Evolutionary conservation across 2,888 invertebrate species (phyloP).

Genomic region (Scrobipalpa atriplicella): DNA sequence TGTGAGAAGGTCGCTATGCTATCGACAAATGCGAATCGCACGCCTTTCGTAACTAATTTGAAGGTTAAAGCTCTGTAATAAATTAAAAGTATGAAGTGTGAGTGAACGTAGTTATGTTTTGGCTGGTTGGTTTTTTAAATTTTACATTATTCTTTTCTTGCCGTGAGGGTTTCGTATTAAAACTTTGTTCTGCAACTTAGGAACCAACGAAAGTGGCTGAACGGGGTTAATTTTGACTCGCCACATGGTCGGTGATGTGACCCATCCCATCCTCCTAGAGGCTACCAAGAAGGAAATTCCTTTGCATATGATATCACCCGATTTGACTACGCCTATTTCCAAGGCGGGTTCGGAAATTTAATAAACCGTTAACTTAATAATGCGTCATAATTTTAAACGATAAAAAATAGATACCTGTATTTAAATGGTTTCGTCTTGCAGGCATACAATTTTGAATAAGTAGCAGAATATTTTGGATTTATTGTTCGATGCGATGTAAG

Average conservation of each 20-base stretch:
- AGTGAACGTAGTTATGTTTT: neutral
- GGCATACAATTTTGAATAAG: too few species aligned
- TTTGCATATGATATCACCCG: neutral
- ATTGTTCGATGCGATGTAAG: too few species aligned
- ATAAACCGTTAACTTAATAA: conserved; percentile 9
- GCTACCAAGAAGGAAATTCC: neutral
- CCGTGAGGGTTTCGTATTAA: neutral
- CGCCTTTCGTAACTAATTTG: conserved; percentile 30
- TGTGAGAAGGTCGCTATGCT: conserved; percentile 69
- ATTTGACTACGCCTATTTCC: conserved; percentile 4
- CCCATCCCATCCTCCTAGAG: neutral
- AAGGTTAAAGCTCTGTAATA: neutral
- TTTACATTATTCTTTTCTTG: too few species aligned
- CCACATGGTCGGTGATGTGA: too few species aligned
- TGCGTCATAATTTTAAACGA: neutral
- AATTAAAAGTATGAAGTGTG: too few species aligned
- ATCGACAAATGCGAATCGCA: conserved; percentile 49
- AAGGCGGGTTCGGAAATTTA: neutral
- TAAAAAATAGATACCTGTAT: neutral
- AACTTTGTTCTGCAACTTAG: too few species aligned
- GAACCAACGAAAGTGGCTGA: too few species aligned
- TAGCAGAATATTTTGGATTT: too few species aligned
- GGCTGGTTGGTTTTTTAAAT: conserved; percentile 19
- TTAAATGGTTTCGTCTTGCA: neutral
- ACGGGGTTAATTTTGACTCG: too few species aligned